phyloP scores from a whole-genome alignment of 1,140 invertebrate species.

The Linepithema humile region DNA sequence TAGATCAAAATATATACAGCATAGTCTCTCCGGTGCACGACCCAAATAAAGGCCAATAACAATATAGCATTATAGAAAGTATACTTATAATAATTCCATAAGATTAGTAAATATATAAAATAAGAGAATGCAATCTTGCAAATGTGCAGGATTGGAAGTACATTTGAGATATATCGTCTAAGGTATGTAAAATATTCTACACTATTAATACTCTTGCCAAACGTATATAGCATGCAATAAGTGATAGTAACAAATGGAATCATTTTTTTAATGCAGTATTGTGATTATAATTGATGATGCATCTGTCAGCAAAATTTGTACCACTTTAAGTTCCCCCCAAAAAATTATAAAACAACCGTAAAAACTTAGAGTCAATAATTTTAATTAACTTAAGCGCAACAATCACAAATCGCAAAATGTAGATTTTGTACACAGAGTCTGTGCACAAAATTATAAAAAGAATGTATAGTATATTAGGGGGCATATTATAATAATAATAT shows the following conservation, averaged over 20 bases:
- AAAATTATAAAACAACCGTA: slow-evolving; percentile 11
- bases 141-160: slow-evolving; percentile 37
- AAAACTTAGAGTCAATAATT: neutral
- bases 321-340: neutral
- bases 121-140: slow-evolving; percentile 1
- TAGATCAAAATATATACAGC: slow-evolving; percentile 41
- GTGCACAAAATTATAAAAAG: slow-evolving; percentile 1
- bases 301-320: neutral
- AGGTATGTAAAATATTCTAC: slow-evolving; percentile 1
- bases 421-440: neutral
- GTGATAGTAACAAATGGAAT: neutral
- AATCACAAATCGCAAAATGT: neutral
- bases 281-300: neutral
- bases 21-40: neutral
- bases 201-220: slow-evolving; percentile 12
- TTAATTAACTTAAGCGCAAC: neutral
- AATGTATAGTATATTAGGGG: slow-evolving; percentile 2
- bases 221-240: neutral
- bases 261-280: neutral
- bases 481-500: slow-evolving; percentile 22
- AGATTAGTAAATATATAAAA: slow-evolving; percentile 16
- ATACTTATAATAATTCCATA: neutral
- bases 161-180: slow-evolving; percentile 19
- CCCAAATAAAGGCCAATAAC: slow-evolving; percentile 2
- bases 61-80: neutral